These are phyloP conservation scores for Didymodactylos carnosus DNA, from an alignment of 2,888 invertebrate genomes.

Conservation along the genomic window DNA sequence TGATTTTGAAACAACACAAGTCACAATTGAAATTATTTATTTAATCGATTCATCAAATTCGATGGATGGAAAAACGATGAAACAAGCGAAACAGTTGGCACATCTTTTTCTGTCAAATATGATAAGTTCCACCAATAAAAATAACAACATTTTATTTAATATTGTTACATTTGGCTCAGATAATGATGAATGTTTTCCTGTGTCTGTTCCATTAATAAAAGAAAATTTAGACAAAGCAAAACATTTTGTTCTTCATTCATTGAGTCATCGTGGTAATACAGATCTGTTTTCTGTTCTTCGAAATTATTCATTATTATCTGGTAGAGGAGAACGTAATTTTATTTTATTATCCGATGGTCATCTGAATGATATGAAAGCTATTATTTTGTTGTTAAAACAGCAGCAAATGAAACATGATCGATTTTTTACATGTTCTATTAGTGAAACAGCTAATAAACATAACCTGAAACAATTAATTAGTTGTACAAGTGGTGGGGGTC, in stretches of 20 bases:
- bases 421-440: slow-evolving; percentile 8
- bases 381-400: neutral
- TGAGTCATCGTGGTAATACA: neutral
- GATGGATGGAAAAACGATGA: slow-evolving; percentile 26
- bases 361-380: neutral
- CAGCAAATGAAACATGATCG: slow-evolving; percentile 6
- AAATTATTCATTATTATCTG: neutral
- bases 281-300: neutral
- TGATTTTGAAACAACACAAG: slow-evolving; percentile 24
- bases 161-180: neutral
- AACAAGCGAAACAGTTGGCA: neutral
- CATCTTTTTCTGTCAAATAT: neutral
- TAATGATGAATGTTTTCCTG: neutral
- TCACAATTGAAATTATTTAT: slow-evolving; percentile 25
- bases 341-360: too few relatives aligned
- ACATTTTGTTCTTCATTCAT: neutral
- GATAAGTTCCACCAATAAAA: neutral
- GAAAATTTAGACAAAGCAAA: neutral
- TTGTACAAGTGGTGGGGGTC: neutral
- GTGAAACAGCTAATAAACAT: slow-evolving; percentile 10
- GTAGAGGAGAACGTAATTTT: neutral
- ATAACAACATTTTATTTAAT: neutral
- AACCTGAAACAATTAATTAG: neutral
- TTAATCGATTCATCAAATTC: slow-evolving; percentile 36
- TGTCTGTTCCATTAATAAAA: neutral